Evolutionary conservation across 2,797 vertebrate genomes (phyloP).

Genomic region (Chelidonichthys spinosus): DNA sequence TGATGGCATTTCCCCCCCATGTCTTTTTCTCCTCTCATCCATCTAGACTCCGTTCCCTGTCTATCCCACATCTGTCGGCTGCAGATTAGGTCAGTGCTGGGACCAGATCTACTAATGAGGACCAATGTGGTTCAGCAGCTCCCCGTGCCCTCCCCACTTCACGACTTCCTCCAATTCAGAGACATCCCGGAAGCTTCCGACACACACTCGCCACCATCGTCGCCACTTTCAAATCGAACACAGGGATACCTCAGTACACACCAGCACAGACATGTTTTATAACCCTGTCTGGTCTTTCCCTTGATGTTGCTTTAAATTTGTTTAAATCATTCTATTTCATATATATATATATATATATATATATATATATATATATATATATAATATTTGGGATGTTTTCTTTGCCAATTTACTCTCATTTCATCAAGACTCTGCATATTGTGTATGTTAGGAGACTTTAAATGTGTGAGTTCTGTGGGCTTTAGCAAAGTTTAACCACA

Average conservation of each 20-base stretch:
- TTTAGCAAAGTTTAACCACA: not conserved
- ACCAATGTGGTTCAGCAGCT: constrained; percentile 68
- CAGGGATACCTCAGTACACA: constrained; percentile 11
- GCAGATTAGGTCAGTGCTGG: constrained; percentile 68
- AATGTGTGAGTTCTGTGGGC: not conserved
- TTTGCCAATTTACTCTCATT: not conserved
- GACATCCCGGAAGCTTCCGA: constrained; percentile 54
- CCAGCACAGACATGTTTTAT: constrained; percentile 56
- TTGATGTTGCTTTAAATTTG: not conserved
- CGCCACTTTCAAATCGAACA: not conserved
- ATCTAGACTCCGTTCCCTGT: constrained; percentile 69
- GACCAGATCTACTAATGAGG: constrained; percentile 71
- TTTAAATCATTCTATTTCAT: not conserved
- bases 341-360: no score
- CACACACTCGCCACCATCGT: not conserved
- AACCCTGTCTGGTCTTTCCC: not conserved
- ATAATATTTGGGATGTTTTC: no score
- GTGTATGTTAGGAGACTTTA: not conserved
- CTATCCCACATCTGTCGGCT: constrained; percentile 82
- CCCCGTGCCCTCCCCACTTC: constrained; percentile 73
- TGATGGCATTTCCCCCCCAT: not conserved
- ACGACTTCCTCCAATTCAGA: constrained; percentile 75
- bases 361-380: no score
- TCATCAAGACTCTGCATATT: not conserved
- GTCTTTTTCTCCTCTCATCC: not conserved